Base-by-base conservation (phyloP, 2,797 vertebrate species). In the Poeciliopsis presidionis region DNA sequence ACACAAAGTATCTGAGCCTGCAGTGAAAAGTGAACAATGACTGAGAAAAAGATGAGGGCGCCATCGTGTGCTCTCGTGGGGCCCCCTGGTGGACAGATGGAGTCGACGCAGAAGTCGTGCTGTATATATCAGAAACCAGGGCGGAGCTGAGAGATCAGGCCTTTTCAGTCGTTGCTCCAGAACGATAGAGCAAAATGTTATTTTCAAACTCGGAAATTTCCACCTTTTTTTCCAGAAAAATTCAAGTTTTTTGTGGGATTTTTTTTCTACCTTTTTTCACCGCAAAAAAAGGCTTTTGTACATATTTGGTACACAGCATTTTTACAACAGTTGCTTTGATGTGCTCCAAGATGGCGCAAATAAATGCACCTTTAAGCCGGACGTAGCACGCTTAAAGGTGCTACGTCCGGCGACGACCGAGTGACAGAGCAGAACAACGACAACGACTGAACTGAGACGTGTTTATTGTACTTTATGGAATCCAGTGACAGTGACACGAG, bases 401-500 rank as follows among this genome's bases (percentile, higher is more conserved):
- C 7, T 53, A 39, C 36, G 9, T 22, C 61, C 39, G 33, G 9
- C 22, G 33, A 39, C 18, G 18, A 45, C 9, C 16, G 41, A 5
- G 41, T 2, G 36, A 39, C 39, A 33, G 30, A 33, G 39, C 39
- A 41, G 39, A 13, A 2, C 0, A 0, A n/a, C 33, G 7, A 22
- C 39, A 7, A 46, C 41, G 45, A 36, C 18, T 77, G 80, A 84
- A 89, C 95, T 84, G 94, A 95, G 94, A 95, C 93, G 93, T 90
- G 91, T 96, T 96, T 98, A 96, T 98, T 98, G 97, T 96, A 96
- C 84, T 95, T 95, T 95, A 94, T 95, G 95, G 96, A 97, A 96
- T 98, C 97, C 97, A 98, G 97, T 98, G 97, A 97, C 96, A 97
- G 93, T 82, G 97, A 97, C 97, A 96, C 91, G 90, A 93, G 94